Conservation (phyloP, 1,140 invertebrate species). For the Ceratina calcarata region DNA sequence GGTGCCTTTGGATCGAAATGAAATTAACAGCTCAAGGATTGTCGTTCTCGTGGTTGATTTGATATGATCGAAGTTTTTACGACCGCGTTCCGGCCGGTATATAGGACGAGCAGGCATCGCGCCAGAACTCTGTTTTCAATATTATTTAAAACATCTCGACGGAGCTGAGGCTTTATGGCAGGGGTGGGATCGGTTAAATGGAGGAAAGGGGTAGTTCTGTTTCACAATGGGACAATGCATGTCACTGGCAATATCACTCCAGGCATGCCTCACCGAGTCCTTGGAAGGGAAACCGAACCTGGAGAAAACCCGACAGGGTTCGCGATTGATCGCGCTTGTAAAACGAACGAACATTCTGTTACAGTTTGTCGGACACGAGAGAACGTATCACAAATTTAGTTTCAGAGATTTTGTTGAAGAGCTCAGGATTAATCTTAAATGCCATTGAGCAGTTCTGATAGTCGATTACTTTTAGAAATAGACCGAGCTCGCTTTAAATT, state of each 20-base stretch:
- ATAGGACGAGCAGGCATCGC: constrained; percentile 68
- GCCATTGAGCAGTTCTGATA: too few species aligned
- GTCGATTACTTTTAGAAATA: too few species aligned
- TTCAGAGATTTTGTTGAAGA: too few species aligned
- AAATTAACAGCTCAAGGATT: constrained; percentile 31
- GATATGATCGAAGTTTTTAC: constrained; percentile 64
- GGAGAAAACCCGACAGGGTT: constrained; percentile 18
- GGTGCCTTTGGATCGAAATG: constrained; percentile 24
- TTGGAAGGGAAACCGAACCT: constrained; percentile 34
- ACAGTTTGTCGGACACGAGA: too few species aligned
- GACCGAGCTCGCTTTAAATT: too few species aligned
- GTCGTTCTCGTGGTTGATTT: constrained; percentile 34
- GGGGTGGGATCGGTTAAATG: constrained; percentile 56
- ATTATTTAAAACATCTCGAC: constrained; percentile 75
- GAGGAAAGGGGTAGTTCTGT: constrained; percentile 63
- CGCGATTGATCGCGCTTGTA: constrained; percentile 59
- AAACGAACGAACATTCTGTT: neutral
- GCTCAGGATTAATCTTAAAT: too few species aligned
- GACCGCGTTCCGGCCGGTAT: constrained; percentile 48
- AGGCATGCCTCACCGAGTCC: constrained; percentile 63
- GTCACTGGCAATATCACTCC: constrained; percentile 73
- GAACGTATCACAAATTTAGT: too few species aligned
- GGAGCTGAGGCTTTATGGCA: constrained; percentile 30
- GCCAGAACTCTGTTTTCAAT: constrained; percentile 74
- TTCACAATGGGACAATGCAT: constrained; percentile 73